These are phyloP conservation scores for Coracopsis vasa DNA, from an alignment of 2,113 vertebrate genomes.

Conservation along the genomic window DNA sequence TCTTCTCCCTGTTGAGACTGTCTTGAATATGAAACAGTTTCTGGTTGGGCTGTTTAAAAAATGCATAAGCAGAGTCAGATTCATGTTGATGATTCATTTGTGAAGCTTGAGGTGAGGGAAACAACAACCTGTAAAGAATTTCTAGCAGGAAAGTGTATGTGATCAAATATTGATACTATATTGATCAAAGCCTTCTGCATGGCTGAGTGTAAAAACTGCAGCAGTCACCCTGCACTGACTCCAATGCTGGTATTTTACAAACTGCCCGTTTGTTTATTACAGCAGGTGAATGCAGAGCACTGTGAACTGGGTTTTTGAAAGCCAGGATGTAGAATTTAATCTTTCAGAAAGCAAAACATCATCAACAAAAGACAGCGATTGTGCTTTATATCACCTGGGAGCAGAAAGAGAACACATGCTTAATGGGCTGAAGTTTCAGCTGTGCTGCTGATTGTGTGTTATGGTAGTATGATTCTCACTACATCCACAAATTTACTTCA, in stretches of 20 bases:
- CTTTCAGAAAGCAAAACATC: neutral
- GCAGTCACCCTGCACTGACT: neutral
- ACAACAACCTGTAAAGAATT: neutral
- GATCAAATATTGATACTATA: no score
- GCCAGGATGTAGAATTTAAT: neutral
- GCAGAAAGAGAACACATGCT: neutral
- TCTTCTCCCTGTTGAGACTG: neutral
- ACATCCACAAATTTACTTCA: neutral
- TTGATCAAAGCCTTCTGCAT: neutral
- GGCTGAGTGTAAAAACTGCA: neutral
- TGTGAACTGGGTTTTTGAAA: conserved; percentile 2
- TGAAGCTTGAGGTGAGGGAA: neutral
- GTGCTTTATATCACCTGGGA: neutral
- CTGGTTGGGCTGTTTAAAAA: neutral
- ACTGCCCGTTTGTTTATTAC: neutral
- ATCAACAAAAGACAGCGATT: neutral
- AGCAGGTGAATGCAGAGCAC: neutral
- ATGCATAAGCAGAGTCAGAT: neutral
- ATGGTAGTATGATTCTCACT: neutral
- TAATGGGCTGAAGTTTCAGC: neutral
- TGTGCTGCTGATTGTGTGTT: neutral
- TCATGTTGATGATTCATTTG: neutral
- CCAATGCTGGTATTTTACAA: neutral
- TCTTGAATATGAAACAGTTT: neutral
- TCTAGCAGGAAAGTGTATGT: neutral